Percentiles rank a stretch among this genome's conserved stretches.
These are phyloP conservation scores for Dicentrarchus labrax DNA, from an alignment of 2,113 vertebrate species.

Conservation along the genomic window DNA sequence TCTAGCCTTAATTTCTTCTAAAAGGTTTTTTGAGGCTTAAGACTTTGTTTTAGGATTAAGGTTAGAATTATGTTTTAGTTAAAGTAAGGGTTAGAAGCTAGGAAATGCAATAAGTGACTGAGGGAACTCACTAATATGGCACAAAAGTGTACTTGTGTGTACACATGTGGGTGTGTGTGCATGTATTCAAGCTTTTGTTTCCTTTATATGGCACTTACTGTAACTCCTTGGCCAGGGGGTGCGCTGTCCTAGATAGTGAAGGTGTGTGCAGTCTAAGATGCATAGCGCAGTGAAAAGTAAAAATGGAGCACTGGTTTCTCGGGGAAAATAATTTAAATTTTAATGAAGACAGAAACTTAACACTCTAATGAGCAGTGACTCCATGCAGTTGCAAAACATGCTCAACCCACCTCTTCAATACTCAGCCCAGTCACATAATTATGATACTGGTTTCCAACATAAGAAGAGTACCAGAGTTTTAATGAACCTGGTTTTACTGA, in stretches of 20 bases:
- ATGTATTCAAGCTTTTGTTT: conserved; percentile 34
- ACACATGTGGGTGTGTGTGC: not conserved
- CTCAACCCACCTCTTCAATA: conserved; percentile 29
- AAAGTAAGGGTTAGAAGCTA: not conserved
- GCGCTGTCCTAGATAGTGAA: conserved; percentile 78
- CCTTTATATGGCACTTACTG: conserved; percentile 37
- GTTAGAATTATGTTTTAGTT: conserved; percentile 5
- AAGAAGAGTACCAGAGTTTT: not conserved
- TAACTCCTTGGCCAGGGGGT: conserved; percentile 55
- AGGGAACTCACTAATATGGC: not conserved
- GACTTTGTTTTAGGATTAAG: conserved; percentile 22
- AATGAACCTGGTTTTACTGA: conserved; percentile 16
- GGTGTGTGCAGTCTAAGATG: conserved; percentile 67
- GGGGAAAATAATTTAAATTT: conserved; percentile 71
- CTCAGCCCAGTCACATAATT: conserved; percentile 16
- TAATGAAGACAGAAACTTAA: conserved; percentile 74
- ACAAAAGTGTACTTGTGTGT: not conserved
- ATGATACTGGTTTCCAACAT: conserved; percentile 18
- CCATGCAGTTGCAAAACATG: conserved; percentile 47
- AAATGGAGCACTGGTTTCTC: conserved; percentile 76
- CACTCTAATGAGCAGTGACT: conserved; percentile 70
- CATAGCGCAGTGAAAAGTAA: conserved; percentile 73
- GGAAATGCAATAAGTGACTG: not conserved
- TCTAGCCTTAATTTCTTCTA: conserved; percentile 13
- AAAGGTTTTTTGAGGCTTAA: conserved; percentile 10